A percentile compares a stretch with the other conserved stretches of the same genome.
phyloP scores from a whole-genome alignment of 2,113 vertebrate genomes.

The Anhinga anhinga region DNA sequence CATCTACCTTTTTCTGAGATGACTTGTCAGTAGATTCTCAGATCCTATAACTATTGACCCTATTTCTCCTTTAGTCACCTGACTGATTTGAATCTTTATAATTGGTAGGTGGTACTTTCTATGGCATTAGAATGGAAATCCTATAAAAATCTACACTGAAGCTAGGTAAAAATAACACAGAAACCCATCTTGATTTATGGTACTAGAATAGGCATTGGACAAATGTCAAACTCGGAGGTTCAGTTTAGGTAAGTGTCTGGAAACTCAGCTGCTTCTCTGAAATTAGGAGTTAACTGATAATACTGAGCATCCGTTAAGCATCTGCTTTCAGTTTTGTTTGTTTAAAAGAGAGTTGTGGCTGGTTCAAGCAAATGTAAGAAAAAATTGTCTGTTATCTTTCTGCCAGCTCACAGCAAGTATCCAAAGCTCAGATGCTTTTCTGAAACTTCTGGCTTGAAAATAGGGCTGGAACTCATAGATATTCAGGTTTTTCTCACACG shows the following conservation, averaged over 20 bases:
- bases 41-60: not conserved
- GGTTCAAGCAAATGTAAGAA: constrained; percentile 45
- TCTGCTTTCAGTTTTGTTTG: constrained; percentile 55
- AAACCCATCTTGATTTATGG: not conserved
- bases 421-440: constrained; percentile 21
- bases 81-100: not conserved
- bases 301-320: not conserved
- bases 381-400: constrained; percentile 27
- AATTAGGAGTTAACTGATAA: constrained; percentile 35
- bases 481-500: not conserved
- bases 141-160: not conserved
- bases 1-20: not conserved
- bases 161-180: not conserved
- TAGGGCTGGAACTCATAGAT: not conserved
- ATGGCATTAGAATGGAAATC: not conserved
- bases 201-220: not conserved
- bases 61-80: not conserved
- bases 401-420: constrained; percentile 58
- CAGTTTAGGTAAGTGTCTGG: not conserved
- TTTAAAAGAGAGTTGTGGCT: constrained; percentile 12
- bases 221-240: constrained; percentile 34
- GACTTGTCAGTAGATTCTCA: not conserved
- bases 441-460: constrained; percentile 56
- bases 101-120: not conserved
- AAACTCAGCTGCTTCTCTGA: constrained; percentile 12